Base-by-base conservation (phyloP, 2,888 invertebrate species). In the Fragum sueziense region DNA sequence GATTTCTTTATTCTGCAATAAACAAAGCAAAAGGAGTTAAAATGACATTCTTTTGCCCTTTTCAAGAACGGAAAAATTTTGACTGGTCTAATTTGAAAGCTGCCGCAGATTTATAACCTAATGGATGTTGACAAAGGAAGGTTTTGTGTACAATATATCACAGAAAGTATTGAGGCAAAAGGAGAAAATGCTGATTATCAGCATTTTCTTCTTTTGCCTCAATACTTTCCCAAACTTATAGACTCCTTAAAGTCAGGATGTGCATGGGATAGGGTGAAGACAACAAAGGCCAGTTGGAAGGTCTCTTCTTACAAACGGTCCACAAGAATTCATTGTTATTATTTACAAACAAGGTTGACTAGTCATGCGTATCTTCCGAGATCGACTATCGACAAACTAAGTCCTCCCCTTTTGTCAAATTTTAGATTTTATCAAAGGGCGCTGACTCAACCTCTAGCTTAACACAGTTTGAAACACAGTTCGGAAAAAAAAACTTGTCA, bases 261-360 rank as follows among this genome's bases (percentile, higher is more conserved):
- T 47, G 47, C n/a, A 3, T 47, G 47, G 6, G 2, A 47, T 20
- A 47, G 47, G 6, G 47, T 47, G 17, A 47, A 47, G 17, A 6
- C 41, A 41, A 41, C 41, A 41, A 41, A 17, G 41, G 17, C 17
- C 17, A 11, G 9, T 41, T 41, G 17, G 17, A 41, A 11, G 41
- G 11, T 17, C 41, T 17, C 17, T 41, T 41, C 41, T 41, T 41
- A 9, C 9, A 41, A 41, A 41, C 41, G 11, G n/a, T 57, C 27
- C 17, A n/a, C 47, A 47, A 57, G 57, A 57, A 57, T 57, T 57
- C 57, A 27, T 65, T 65, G 41, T 65, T 41, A 65, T 65, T 65
- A 27, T 65, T 65, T 65, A 65, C 41, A 22, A 1, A 37, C 41
- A 41, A 65, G 65, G 65, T 65, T 65, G 65, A 27, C 14, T 41